Evolutionary conservation across 2,888 invertebrate species (phyloP).

Genomic region (Scrobipalpa atriplicella): DNA sequence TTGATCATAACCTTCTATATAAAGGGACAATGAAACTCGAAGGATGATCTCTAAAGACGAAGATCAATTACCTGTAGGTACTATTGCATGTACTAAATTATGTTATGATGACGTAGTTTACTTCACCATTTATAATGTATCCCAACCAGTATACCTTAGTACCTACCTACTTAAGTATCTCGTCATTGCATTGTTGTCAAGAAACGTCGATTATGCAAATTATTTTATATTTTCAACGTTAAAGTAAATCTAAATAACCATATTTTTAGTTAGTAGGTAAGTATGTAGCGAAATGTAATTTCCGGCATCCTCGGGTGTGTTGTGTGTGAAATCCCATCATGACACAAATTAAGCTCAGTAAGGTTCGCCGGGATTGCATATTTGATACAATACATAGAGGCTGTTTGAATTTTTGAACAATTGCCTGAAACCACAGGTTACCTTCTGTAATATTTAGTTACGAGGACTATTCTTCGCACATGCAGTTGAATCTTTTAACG

Average conservation of each 20-base stretch:
- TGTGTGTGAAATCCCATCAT: conserved; percentile 8
- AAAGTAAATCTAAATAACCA: conserved; percentile 6
- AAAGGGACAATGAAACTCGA: too few species aligned
- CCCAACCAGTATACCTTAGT: too few species aligned
- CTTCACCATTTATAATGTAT: too few species aligned
- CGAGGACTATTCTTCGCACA: neutral
- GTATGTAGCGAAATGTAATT: neutral
- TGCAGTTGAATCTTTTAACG: neutral
- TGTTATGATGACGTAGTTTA: too few species aligned
- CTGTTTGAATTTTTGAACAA: conserved; percentile 3
- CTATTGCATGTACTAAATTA: too few species aligned
- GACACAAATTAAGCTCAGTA: neutral
- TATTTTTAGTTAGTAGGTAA: neutral
- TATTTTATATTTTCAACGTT: too few species aligned
- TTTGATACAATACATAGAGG: conserved; percentile 13
- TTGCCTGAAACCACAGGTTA: neutral
- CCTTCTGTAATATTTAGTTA: conserved; percentile 4
- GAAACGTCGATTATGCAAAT: too few species aligned
- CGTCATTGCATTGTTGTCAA: too few species aligned
- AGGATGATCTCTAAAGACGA: too few species aligned
- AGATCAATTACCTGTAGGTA: too few species aligned
- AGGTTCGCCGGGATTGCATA: neutral
- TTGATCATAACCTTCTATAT: too few species aligned
- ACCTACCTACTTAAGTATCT: too few species aligned
- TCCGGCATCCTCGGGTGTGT: neutral